Conservation (phyloP, 1,140 invertebrate species). For the Rhyzopertha dominica region DNA sequence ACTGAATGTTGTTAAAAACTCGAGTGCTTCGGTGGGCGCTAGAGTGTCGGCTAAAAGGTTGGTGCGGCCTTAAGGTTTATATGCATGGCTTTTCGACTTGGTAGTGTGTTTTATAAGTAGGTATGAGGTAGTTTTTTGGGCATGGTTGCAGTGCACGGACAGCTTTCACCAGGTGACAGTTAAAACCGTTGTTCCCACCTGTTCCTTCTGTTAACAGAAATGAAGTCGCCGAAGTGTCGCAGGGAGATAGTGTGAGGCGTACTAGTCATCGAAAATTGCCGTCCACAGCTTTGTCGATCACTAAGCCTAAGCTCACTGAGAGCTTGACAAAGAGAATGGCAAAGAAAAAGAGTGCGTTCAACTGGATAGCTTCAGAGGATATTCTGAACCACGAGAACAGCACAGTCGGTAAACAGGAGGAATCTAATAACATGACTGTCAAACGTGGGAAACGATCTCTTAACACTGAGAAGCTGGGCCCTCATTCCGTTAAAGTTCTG, state of each 20-base stretch:
- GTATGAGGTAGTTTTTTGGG: conserved; percentile 19
- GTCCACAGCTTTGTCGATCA: not conserved
- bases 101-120: conserved; percentile 7
- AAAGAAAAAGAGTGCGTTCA: not conserved
- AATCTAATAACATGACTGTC: conserved; percentile 20
- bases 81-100: conserved; percentile 11
- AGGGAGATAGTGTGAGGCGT: conserved; percentile 6
- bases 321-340: not conserved
- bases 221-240: conserved; percentile 29
- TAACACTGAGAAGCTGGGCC: conserved; percentile 40
- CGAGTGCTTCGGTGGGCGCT: conserved; percentile 27
- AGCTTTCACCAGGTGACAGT: conserved; percentile 19
- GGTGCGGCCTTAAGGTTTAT: conserved; percentile 26
- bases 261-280: conserved; percentile 11
- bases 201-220: conserved; percentile 39
- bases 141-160: conserved; percentile 26
- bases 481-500: conserved; percentile 39
- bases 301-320: not conserved
- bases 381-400: not conserved
- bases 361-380: not conserved
- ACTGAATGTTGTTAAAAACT: conserved; percentile 22
- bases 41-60: conserved; percentile 42
- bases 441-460: conserved; percentile 39
- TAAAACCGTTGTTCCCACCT: conserved; percentile 17
- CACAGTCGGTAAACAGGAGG: conserved; percentile 8